Conservation (phyloP, 2,888 invertebrate genomes). For the Psylliodes chrysocephalus region DNA sequence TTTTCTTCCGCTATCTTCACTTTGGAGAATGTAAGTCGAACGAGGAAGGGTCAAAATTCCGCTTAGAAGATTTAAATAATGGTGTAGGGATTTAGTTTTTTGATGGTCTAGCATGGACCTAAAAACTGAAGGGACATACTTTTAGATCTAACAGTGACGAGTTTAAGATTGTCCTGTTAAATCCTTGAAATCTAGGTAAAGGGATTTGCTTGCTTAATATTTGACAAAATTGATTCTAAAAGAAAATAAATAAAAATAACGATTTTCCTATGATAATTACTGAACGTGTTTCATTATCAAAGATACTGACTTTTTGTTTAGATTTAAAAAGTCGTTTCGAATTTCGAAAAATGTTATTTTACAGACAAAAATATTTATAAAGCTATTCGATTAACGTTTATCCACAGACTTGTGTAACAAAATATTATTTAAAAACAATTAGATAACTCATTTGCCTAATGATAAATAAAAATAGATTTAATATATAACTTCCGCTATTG, state of each 20-base stretch:
- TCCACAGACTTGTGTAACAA: not conserved
- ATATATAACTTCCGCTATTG: slow-evolving; percentile 4
- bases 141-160: too few species aligned
- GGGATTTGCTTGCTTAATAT: too few species aligned
- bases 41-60: not conserved
- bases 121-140: too few species aligned
- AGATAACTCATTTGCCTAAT: not conserved
- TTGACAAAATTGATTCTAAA: too few species aligned
- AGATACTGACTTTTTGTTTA: too few species aligned
- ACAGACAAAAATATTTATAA: not conserved
- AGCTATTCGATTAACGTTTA: not conserved
- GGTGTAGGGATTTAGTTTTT: not conserved
- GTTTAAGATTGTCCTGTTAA: too few species aligned
- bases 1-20: slow-evolving; percentile 5
- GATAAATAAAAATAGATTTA: not conserved
- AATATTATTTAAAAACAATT: slow-evolving; percentile 4
- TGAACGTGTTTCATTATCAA: too few species aligned
- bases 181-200: too few species aligned
- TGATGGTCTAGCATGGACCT: not conserved
- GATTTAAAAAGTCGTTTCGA: too few species aligned
- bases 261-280: too few species aligned
- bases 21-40: slow-evolving; percentile 1
- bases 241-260: too few species aligned
- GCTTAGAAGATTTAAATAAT: not conserved
- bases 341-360: not conserved